Evolutionary conservation across 2,888 invertebrate species (phyloP).

Genomic region (Drosophila recens): DNA sequence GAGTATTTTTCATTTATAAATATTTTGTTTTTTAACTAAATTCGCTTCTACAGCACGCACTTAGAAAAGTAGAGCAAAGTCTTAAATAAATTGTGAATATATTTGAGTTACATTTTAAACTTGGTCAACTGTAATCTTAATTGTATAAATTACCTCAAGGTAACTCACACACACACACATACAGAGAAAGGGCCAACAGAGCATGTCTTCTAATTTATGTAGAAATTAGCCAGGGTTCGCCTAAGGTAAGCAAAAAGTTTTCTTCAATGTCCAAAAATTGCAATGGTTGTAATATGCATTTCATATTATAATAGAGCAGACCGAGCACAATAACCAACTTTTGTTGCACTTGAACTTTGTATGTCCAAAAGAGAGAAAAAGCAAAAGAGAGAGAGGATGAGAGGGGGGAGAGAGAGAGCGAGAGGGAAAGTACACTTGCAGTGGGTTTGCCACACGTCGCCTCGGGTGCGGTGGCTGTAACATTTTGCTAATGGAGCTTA

Average conservation of each 20-base stretch:
- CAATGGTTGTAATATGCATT: constrained; percentile 68
- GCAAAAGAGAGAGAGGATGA: neutral
- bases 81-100: constrained; percentile 21
- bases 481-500: constrained; percentile 81
- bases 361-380: constrained; percentile 3
- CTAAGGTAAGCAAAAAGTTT: constrained; percentile 71
- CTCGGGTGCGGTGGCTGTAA: constrained; percentile 66
- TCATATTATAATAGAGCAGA: constrained; percentile 63
- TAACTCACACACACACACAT: constrained; percentile 16
- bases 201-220: constrained; percentile 66
- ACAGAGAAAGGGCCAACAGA: neutral
- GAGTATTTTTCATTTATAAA: too few relatives aligned
- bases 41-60: neutral
- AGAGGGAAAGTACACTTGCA: constrained; percentile 8
- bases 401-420: neutral
- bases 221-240: constrained; percentile 66
- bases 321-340: constrained; percentile 66
- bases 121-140: constrained; percentile 36
- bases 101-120: constrained; percentile 8
- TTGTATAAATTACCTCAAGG: constrained; percentile 32
- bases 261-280: constrained; percentile 67
- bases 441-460: constrained; percentile 53
- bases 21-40: neutral
- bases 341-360: constrained; percentile 77
- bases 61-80: constrained; percentile 11